These are phyloP conservation scores for Brachyhypopomus gauderio DNA, from an alignment of 2,113 vertebrate genomes.

Conservation along the genomic window DNA sequence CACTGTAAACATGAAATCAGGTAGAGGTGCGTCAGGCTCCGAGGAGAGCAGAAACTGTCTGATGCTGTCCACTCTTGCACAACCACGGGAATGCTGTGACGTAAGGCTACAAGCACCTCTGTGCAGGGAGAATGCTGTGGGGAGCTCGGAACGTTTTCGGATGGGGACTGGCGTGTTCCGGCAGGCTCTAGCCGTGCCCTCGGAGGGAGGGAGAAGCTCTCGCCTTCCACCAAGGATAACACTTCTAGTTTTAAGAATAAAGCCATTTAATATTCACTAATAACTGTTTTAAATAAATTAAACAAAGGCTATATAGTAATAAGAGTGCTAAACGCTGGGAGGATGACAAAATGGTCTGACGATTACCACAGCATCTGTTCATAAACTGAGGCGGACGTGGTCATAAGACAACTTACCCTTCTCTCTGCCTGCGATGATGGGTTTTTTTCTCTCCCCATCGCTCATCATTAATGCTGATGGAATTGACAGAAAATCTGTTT, in stretches of 20 bases:
- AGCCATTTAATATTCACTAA: neutral
- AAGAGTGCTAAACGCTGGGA: neutral
- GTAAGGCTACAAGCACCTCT: constrained; percentile 49
- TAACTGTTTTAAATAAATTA: neutral
- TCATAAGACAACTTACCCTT: constrained; percentile 61
- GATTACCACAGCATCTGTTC: neutral
- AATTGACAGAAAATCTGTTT: neutral
- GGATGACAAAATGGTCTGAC: neutral
- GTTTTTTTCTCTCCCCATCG: constrained; percentile 66
- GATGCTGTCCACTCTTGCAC: constrained; percentile 38
- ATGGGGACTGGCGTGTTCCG: constrained; percentile 41
- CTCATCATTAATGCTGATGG: constrained; percentile 17
- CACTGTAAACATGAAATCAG: too few relatives aligned
- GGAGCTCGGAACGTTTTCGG: constrained; percentile 49
- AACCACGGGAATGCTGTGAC: constrained; percentile 42
- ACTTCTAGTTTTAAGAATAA: too few relatives aligned
- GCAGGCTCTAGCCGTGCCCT: constrained; percentile 42
- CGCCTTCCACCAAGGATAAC: too few relatives aligned
- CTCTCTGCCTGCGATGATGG: constrained; percentile 70
- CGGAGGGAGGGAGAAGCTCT: neutral
- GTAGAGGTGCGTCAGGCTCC: too few relatives aligned
- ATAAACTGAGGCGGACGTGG: neutral
- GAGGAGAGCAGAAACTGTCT: neutral
- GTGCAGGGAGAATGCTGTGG: constrained; percentile 11
- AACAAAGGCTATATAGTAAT: neutral